These are phyloP conservation scores for Cephus runcator DNA, from an alignment of 2,888 invertebrate species.

Conservation along the genomic window DNA sequence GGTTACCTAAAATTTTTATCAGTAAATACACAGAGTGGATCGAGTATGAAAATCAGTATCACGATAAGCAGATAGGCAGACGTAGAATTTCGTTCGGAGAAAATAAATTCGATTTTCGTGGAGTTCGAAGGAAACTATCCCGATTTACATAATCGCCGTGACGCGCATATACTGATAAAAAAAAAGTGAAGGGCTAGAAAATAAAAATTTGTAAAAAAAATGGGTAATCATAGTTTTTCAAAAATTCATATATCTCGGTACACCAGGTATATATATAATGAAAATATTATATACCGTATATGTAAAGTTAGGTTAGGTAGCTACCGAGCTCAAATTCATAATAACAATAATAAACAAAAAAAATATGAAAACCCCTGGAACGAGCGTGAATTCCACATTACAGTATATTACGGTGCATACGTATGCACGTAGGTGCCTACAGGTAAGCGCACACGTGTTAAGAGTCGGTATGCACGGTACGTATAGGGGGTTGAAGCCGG, in stretches of 20 bases:
- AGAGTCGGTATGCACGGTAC: constrained; percentile 1
- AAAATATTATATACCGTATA: no score
- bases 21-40: neutral
- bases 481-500: constrained; percentile 32
- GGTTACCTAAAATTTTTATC: neutral
- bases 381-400: neutral
- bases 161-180: neutral
- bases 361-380: constrained; percentile 24
- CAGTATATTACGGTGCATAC: neutral
- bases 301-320: neutral
- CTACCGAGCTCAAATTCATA: constrained; percentile 14
- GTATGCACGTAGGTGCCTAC: neutral
- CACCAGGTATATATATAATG: neutral
- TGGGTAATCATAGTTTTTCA: neutral
- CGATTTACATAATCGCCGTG: neutral
- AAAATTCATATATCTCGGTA: neutral
- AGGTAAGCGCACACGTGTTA: neutral
- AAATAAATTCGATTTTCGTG: neutral
- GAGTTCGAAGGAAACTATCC: neutral
- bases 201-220: neutral
- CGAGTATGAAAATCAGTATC: neutral
- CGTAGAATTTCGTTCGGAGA: neutral
- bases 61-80: neutral
- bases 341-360: neutral
- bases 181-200: neutral